Evolutionary conservation across 1,140 invertebrate genomes (phyloP).

Genomic region (Dendrolimus kikuchii): DNA sequence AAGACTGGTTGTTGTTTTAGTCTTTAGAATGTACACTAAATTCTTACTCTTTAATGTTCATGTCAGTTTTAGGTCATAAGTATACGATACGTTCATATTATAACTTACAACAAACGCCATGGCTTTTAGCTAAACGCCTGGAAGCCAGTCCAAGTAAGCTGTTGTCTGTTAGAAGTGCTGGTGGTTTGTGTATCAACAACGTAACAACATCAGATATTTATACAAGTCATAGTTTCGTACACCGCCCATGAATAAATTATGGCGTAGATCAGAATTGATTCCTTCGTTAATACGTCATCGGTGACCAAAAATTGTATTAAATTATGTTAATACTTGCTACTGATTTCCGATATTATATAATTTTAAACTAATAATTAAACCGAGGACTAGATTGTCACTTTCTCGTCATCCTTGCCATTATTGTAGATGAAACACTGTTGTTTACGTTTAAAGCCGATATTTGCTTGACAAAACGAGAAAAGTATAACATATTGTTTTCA

Average conservation of each 20-base stretch:
- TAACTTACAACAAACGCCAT: conserved; percentile 66
- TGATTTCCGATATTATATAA: neutral
- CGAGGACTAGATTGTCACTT: too few species aligned
- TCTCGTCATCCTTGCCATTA: too few species aligned
- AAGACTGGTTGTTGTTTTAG: too few species aligned
- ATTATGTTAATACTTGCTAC: conserved; percentile 20
- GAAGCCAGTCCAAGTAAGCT: conserved; percentile 52
- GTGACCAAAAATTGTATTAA: conserved; percentile 9
- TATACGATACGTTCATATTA: conserved; percentile 3
- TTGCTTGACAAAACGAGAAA: too few species aligned
- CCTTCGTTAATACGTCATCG: conserved; percentile 22
- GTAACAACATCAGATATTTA: conserved; percentile 51
- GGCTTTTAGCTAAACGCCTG: conserved; percentile 68
- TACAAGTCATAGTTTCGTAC: conserved; percentile 45
- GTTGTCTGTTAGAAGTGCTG: conserved; percentile 53
- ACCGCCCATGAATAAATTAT: conserved; percentile 56
- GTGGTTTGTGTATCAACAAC: conserved; percentile 53
- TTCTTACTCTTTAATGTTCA: too few species aligned
- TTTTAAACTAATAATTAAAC: too few species aligned
- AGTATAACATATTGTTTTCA: too few species aligned
- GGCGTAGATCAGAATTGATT: conserved; percentile 14
- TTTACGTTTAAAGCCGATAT: too few species aligned
- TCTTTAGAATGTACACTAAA: too few species aligned
- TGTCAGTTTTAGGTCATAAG: too few species aligned
- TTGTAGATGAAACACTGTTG: too few species aligned